Conservation (phyloP, 37 sponge, comb jelly and placozoan species). For the Lycopodina hypogea region DNA sequence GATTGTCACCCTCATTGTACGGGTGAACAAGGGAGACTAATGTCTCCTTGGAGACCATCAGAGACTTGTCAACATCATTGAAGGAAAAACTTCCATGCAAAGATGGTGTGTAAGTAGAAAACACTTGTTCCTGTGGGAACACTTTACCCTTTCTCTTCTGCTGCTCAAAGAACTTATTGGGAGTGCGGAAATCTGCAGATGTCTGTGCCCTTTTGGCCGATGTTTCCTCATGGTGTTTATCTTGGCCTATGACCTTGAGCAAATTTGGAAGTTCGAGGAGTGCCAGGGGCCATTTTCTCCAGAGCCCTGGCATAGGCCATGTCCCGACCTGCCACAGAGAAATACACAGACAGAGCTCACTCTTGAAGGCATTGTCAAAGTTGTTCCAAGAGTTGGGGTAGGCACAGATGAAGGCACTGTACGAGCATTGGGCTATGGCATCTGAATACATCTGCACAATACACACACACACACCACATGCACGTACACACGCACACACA, state of each 20-base stretch:
- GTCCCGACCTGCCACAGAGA: constrained; percentile 77
- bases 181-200: background rate
- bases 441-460: constrained; percentile 62
- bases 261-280: constrained; percentile 67
- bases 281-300: constrained; percentile 61
- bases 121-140: too few species aligned
- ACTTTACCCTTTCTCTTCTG: background rate
- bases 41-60: background rate
- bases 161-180: background rate
- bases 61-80: background rate
- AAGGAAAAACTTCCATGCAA: background rate
- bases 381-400: constrained; percentile 86
- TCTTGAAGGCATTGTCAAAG: constrained; percentile 80
- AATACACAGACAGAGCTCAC: constrained; percentile 53
- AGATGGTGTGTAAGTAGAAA: background rate
- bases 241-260: constrained; percentile 44
- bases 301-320: constrained; percentile 38
- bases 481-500: background rate
- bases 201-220: background rate
- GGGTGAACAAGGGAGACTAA: background rate
- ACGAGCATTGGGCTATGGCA: constrained; percentile 72
- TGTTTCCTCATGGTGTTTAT: background rate
- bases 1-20: background rate
- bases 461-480: background rate
- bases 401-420: constrained; percentile 67